Base-by-base conservation (phyloP, 2,888 invertebrate genomes). In the Acanthococcus lagerstroemiae region DNA sequence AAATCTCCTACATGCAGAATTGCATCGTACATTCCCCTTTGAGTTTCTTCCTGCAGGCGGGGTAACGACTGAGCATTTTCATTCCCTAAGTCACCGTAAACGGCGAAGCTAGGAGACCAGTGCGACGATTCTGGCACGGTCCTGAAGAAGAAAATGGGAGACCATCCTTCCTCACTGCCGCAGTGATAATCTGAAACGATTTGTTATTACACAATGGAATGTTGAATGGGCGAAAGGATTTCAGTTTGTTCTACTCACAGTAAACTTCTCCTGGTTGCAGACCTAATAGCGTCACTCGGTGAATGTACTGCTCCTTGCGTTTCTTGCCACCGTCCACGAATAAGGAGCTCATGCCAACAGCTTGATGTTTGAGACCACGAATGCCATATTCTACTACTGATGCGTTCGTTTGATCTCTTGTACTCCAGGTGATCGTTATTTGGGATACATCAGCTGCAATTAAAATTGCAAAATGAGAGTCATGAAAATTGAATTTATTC, bases 1-100 rank as follows among this genome's bases (percentile, higher is more conserved):
- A 95, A 92, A 80, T 95, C 95, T 0, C 94, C 94, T 48, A 94
- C 90, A 78, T 95, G 95, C 63, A 95, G 80, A 65, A 92, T 83
- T 66, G 89, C 84, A 80, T 95, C 92, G 76, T 91, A 93, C 74
- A 84, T 77, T 9, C 84, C 87, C 50, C 82, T 79, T 73, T 92
- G 86, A 0, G 88, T 83, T 73, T 95, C 94, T 72, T 87, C 81
- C 77, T 94, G 92, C 5, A 97, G 77, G 69, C 89, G 82, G 0
- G 87, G 82, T 65, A 96, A 79, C 0, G 95, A 90, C 71, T 88
- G 87, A 1, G 94, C 92, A 77, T 95, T 95, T 71, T 84, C 85
- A 75, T 88, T 90, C 27, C 96, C 96, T 87, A 97, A 85, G 76
- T 96, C 96, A 0, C 96, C 96, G 74, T 85, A 95, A 71, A 96